Base-by-base conservation (phyloP, 2,888 invertebrate species). In the Euzophera pinguis region DNA sequence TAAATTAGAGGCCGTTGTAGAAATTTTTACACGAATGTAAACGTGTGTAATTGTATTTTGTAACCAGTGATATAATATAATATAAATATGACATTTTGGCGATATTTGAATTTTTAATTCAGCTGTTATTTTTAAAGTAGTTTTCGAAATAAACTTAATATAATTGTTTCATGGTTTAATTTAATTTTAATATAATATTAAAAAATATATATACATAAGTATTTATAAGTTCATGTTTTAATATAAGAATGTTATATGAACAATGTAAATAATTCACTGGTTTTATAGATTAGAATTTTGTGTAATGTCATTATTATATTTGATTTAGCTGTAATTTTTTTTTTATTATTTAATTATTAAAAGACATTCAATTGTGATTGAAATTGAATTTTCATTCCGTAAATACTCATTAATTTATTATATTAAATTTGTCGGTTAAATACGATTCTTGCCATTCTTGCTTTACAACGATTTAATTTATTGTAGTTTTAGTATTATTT, bases 391-490 rank as follows among this genome's bases (percentile, higher is more conserved):
- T 41, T 22, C 47, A 52, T 50, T 42, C 42, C 39, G 32, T 50
- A 6, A 50, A 50, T 50, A 50, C 50, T 50, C 50, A 50, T 50
- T 50, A 50, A 12, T 50, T 42, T 50, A 17, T 32, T 3, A 29
- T 50, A 29, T 47, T n/a, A 37, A 47, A 17, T 29, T 45, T 34
- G 52, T 34, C 49, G 32, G 35, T 35, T 12, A 38, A 51, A 10
- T 13, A 7, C 37, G 32, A 53, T 55, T 61, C 62, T 62, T 62
- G 62, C 62, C 62, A 62, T 50, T 42, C 12, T 17, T 42, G 50
- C 50, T 50, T 50, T 50, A 50, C 42, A 42, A 73, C 70, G 70
- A 73, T 75, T 50, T 56, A n/a, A 43, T 55, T 60, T 54, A 22
- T 56, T 52, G 55, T 55, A 57, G 52, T 47, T 50, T 42, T 55